Percentiles rank a stretch among this genome's conserved stretches.
phyloP scores from a whole-genome alignment of 2,888 invertebrate species.

The Stenurella melanura region DNA sequence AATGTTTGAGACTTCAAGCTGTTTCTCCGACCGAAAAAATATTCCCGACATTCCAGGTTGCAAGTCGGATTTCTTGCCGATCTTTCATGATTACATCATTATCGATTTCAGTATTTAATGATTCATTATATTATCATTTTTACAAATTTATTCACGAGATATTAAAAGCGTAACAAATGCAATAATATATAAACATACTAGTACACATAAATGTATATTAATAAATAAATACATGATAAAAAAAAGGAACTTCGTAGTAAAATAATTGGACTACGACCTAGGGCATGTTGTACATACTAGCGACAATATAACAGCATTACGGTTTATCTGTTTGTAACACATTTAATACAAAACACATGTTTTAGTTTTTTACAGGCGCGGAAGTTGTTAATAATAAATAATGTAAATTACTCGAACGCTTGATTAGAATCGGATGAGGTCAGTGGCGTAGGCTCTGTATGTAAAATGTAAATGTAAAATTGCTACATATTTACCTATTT shows the following conservation, averaged over 20 bases:
- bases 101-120: no score
- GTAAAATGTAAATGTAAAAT: neutral
- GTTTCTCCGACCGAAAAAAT: no score
- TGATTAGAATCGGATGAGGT: constrained; percentile 18
- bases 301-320: neutral
- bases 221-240: neutral
- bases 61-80: no score
- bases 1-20: no score
- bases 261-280: neutral
- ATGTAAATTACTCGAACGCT: constrained; percentile 16
- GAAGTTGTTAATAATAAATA: constrained; percentile 37
- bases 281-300: neutral
- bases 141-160: no score
- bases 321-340: constrained; percentile 26
- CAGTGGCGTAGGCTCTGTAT: neutral
- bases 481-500: no score
- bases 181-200: neutral
- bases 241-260: neutral
- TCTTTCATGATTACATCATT: no score
- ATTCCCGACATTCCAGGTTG: no score
- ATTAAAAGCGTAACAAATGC: no score
- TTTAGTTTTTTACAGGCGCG: constrained; percentile 23
- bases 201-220: neutral
- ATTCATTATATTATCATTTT: no score
- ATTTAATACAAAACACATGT: constrained; percentile 24